Evolutionary conservation across 2,888 invertebrate genomes (phyloP).

Genomic region (Hymenopus coronatus): DNA sequence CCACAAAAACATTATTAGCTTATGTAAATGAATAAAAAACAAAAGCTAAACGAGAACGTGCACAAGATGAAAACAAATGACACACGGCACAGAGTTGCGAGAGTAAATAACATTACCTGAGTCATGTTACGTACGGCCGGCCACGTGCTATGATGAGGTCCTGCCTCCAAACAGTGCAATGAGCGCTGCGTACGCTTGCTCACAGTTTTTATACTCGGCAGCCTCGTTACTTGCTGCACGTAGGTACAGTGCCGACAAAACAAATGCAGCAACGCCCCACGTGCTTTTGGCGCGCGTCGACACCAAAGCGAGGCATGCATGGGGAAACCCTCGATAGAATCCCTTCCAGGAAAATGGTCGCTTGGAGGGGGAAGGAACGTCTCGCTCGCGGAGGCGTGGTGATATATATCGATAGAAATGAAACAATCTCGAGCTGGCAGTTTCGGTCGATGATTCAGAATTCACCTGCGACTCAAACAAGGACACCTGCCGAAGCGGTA

Average conservation of each 20-base stretch:
- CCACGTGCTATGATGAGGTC: neutral
- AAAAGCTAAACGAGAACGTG: no score
- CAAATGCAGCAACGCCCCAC: neutral
- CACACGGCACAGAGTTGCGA: neutral
- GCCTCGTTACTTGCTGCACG: neutral
- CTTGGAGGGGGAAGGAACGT: neutral
- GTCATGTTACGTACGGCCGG: neutral
- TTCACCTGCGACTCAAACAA: neutral
- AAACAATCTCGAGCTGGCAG: neutral
- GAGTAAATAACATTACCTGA: neutral
- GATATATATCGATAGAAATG: neutral
- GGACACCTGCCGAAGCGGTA: neutral
- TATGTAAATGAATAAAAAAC: no score
- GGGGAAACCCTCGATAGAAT: neutral
- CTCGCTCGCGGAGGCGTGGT: neutral
- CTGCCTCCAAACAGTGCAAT: neutral
- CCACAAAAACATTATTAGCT: no score
- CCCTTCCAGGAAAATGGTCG: neutral
- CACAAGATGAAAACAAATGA: no score
- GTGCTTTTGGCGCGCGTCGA: neutral
- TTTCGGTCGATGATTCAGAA: conserved; percentile 8
- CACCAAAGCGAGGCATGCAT: neutral
- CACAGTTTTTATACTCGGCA: neutral
- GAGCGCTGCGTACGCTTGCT: neutral
- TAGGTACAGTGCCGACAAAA: neutral